Evolutionary conservation across 30 jellyfish, hydroid and myxozoan genomes (phyloP).

Genomic region (Rhopilema esculentum): DNA sequence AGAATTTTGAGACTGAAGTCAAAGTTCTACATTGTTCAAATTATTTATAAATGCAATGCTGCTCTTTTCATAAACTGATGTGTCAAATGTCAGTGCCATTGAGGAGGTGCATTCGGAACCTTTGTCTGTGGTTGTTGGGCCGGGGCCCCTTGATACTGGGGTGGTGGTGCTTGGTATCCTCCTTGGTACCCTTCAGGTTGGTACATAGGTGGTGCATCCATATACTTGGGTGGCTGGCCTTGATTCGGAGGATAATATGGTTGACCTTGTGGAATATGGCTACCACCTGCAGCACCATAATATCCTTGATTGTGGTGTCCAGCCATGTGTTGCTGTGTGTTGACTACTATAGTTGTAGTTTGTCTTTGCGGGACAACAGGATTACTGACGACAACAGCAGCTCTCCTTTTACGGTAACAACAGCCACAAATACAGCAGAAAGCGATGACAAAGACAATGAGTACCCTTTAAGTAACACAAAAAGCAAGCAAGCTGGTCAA

Average conservation of each 20-base stretch:
- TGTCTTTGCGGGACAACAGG: background rate
- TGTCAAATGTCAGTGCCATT: background rate
- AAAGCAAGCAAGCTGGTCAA: background rate
- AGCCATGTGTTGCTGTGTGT: background rate
- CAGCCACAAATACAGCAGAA: background rate
- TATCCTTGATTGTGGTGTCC: background rate
- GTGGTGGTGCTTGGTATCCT: slow-evolving; percentile 1
- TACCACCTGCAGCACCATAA: slow-evolving; percentile 13
- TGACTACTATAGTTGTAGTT: slow-evolving; percentile 2
- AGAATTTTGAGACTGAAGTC: too few relatives aligned
- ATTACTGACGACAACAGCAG: background rate
- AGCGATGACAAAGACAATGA: background rate
- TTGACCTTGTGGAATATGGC: background rate
- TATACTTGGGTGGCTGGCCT: slow-evolving; percentile 21
- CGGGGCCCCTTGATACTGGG: slow-evolving; percentile 6
- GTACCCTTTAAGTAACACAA: background rate
- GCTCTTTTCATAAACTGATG: too few relatives aligned
- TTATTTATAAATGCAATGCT: too few relatives aligned
- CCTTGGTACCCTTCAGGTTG: slow-evolving; percentile 14
- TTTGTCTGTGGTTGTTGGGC: background rate
- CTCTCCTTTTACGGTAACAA: background rate
- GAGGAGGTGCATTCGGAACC: slow-evolving; percentile 34
- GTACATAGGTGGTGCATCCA: slow-evolving; percentile 32
- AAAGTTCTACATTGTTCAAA: too few relatives aligned
- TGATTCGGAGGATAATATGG: background rate